Evolutionary conservation across 2,888 invertebrate species (phyloP).

Genomic region (Branchipolynoe longqiensis): DNA sequence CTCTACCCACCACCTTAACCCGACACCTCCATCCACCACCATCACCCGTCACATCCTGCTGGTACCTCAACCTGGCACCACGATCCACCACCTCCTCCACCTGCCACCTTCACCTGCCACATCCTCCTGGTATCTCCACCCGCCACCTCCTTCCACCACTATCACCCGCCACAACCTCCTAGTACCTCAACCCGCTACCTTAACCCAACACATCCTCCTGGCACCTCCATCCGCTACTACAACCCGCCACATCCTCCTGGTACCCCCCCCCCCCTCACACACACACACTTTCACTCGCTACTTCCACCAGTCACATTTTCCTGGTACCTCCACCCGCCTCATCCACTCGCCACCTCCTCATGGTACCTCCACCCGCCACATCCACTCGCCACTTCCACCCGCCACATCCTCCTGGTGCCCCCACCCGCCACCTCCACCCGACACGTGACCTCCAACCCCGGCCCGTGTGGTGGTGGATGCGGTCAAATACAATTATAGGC

Average conservation of each 20-base stretch:
- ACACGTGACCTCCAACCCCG: background rate
- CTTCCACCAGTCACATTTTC: background rate
- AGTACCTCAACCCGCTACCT: background rate
- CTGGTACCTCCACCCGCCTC: conserved; percentile 6
- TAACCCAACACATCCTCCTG: conserved; percentile 1
- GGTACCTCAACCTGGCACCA: no score
- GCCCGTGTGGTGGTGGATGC: background rate
- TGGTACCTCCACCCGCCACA: background rate
- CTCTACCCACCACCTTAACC: no score
- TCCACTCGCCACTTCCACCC: background rate
- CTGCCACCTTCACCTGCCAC: background rate
- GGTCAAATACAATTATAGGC: background rate
- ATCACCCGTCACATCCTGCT: no score
- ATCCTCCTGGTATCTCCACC: background rate
- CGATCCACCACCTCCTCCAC: background rate
- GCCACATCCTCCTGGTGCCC: no score
- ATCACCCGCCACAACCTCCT: background rate
- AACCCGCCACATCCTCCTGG: background rate
- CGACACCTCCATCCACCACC: no score
- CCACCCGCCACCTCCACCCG: no score
- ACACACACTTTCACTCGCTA: background rate
- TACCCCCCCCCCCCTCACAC: background rate
- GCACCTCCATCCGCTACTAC: background rate
- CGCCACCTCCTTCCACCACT: background rate
- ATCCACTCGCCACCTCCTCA: background rate